Conservation (phyloP, 2,888 invertebrate species). For the Thelaira solivaga region DNA sequence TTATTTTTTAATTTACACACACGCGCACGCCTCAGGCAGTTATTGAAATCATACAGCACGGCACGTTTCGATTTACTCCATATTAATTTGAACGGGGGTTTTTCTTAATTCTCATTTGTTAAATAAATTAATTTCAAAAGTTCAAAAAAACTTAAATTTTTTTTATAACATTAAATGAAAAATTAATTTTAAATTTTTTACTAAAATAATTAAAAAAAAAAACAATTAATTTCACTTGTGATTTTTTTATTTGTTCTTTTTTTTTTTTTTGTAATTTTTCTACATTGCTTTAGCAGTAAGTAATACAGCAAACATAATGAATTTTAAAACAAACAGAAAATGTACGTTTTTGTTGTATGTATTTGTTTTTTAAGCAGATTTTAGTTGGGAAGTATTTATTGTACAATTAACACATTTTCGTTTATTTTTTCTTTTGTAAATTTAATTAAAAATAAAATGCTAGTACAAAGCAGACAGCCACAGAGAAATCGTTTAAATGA, state of each 20-base stretch:
- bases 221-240: slow-evolving; percentile 16
- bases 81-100: too few species aligned
- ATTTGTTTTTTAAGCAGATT: background rate
- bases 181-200: background rate
- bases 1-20: background rate
- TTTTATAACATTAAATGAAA: background rate
- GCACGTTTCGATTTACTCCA: too few species aligned
- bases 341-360: slow-evolving; percentile 5
- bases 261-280: slow-evolving; percentile 1
- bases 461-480: background rate
- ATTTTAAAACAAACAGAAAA: background rate
- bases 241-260: slow-evolving; percentile 2
- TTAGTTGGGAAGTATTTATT: slow-evolving; percentile 33
- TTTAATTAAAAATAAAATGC: background rate
- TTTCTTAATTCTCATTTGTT: too few species aligned
- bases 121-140: too few species aligned
- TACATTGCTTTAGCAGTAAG: slow-evolving; percentile 1
- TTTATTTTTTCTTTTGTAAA: slow-evolving; percentile 15
- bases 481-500: slow-evolving; percentile 35
- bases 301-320: background rate
- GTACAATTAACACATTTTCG: slow-evolving; percentile 46
- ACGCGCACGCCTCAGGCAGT: too few species aligned
- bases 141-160: too few species aligned
- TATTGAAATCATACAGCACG: too few species aligned
- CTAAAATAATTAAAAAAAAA: too few species aligned